A percentile compares a stretch with the other conserved stretches of the same genome.
Conservation (phyloP, 2,888 invertebrate species). For the Taphrorychus bicolor region DNA sequence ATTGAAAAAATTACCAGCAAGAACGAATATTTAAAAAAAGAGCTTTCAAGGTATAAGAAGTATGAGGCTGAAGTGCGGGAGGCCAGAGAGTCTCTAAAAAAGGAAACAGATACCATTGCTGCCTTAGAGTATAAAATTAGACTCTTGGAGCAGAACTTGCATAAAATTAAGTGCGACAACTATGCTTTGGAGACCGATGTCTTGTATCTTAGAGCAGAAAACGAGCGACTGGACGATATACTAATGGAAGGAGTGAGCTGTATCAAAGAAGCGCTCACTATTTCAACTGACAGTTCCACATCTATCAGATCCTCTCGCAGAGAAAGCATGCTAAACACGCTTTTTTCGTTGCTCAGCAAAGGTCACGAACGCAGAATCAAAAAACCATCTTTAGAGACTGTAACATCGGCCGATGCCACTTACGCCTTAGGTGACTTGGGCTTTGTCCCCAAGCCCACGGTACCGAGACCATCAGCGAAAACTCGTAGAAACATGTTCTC, state of each 20-base stretch:
- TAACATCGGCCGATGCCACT: slow-evolving; percentile 54
- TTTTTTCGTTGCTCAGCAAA: slow-evolving; percentile 53
- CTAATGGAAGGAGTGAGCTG: slow-evolving; percentile 69
- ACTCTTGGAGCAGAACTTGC: slow-evolving; percentile 65
- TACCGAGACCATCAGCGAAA: slow-evolving; percentile 49
- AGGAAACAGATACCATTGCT: slow-evolving; percentile 37
- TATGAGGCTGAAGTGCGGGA: slow-evolving; percentile 42
- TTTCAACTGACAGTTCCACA: slow-evolving; percentile 59
- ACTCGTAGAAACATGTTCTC: slow-evolving; percentile 48
- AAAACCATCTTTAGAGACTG: slow-evolving; percentile 60
- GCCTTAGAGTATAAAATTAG: slow-evolving; percentile 45
- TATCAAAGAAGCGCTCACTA: slow-evolving; percentile 66
- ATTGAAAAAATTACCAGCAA: slow-evolving; percentile 67
- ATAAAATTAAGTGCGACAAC: slow-evolving; percentile 62
- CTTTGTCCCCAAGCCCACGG: slow-evolving; percentile 65
- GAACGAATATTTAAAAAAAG: slow-evolving; percentile 39
- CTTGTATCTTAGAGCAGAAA: slow-evolving; percentile 62
- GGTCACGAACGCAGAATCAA: slow-evolving; percentile 55
- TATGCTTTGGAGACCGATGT: slow-evolving; percentile 61
- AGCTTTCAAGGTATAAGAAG: slow-evolving; percentile 41
- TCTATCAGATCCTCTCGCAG: slow-evolving; percentile 63
- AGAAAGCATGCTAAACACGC: slow-evolving; percentile 62
- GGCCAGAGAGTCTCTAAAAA: slow-evolving; percentile 41
- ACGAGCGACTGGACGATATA: slow-evolving; percentile 64
- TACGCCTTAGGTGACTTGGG: slow-evolving; percentile 73